Conservation (phyloP, 2,113 vertebrate genomes). For the Menura novaehollandiae region DNA sequence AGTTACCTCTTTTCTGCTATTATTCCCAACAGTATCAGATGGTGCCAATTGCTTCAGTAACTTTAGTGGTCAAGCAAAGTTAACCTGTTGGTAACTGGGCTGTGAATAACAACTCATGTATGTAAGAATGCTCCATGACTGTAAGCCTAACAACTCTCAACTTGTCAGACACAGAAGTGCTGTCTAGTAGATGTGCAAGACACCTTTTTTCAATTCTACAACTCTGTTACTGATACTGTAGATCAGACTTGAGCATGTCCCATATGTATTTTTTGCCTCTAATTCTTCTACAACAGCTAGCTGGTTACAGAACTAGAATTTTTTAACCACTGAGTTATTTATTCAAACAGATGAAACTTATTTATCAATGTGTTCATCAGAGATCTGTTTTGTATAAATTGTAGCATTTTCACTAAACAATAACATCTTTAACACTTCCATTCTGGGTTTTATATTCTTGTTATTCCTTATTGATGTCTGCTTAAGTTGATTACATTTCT, state of each 20-base stretch:
- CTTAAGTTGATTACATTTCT: conserved; percentile 59
- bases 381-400: not conserved
- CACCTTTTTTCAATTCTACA: not conserved
- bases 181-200: not conserved
- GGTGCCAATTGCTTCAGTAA: not conserved
- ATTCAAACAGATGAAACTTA: not conserved
- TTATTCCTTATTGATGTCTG: conserved; percentile 5
- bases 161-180: not conserved
- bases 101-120: not conserved
- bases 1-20: fast-evolving
- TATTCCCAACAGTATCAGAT: not conserved
- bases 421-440: not conserved
- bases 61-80: not conserved
- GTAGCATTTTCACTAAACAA: not conserved
- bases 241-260: not conserved
- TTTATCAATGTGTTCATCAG: not conserved
- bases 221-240: not conserved
- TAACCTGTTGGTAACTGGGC: not conserved
- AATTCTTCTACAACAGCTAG: not conserved
- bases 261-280: not conserved
- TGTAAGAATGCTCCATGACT: not conserved
- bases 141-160: not conserved
- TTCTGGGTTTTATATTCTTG: not conserved
- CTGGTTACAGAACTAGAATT: not conserved
- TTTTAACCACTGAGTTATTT: not conserved